Percentiles rank a stretch among this genome's conserved stretches.
Evolutionary conservation across 2,797 vertebrate species (phyloP).

Genomic region (Gobio occitaniae): DNA sequence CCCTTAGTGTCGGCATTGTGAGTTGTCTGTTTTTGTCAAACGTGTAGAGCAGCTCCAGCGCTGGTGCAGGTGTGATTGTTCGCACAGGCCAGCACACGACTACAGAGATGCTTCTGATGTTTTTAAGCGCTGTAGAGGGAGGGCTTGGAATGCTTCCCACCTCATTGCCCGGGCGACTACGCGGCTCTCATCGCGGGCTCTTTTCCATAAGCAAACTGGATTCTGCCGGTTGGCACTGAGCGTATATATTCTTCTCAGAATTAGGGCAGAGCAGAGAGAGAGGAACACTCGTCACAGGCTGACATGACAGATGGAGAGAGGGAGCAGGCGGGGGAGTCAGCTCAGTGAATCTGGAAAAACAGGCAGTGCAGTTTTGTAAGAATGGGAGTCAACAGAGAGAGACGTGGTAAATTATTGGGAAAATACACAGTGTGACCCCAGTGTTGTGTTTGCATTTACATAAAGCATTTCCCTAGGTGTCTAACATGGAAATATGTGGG

Average conservation of each 20-base stretch:
- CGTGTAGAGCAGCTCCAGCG: not conserved
- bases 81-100: slow-evolving; percentile 53
- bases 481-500: slow-evolving; percentile 16
- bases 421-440: not conserved
- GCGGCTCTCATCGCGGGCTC: slow-evolving; percentile 8
- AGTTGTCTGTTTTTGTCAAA: not conserved
- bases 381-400: slow-evolving; percentile 6
- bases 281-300: slow-evolving; percentile 47
- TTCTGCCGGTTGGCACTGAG: slow-evolving; percentile 47
- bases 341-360: slow-evolving; percentile 51
- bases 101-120: slow-evolving; percentile 33
- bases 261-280: slow-evolving; percentile 61
- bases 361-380: slow-evolving; percentile 23
- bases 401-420: not conserved
- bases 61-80: slow-evolving; percentile 46
- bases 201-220: slow-evolving; percentile 58
- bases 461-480: slow-evolving; percentile 10
- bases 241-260: slow-evolving; percentile 58
- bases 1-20: not conserved
- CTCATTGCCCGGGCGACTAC: not conserved
- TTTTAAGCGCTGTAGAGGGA: slow-evolving; percentile 12
- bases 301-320: slow-evolving; percentile 59
- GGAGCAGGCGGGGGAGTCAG: slow-evolving; percentile 34
- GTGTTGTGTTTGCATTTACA: slow-evolving; percentile 13
- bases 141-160: slow-evolving; percentile 34